Conservation (phyloP, 30 jellyfish, hydroid and myxozoan genomes). For the Hydractinia symbiolongicarpus region DNA sequence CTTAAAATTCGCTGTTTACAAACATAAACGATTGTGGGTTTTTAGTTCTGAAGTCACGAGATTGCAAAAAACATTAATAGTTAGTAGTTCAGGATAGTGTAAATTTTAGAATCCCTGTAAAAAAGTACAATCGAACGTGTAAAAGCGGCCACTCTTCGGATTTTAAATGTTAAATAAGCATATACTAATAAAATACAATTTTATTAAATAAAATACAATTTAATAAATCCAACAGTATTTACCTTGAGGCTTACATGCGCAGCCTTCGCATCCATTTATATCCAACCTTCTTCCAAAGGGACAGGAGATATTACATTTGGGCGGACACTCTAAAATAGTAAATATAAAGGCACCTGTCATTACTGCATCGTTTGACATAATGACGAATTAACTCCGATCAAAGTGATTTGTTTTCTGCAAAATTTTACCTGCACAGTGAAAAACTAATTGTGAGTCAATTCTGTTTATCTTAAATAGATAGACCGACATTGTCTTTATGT, state of each 20-base stretch:
- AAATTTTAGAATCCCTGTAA: no score
- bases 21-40: no score
- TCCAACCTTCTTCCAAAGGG: constrained; percentile 30
- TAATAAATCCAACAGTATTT: not conserved
- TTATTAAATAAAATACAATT: not conserved
- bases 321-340: constrained; percentile 7
- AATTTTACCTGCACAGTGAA: not conserved
- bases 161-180: no score
- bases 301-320: constrained; percentile 19
- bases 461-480: not conserved
- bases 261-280: constrained; percentile 20
- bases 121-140: no score
- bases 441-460: not conserved
- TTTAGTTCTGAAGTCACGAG: no score
- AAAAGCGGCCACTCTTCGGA: no score
- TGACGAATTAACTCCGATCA: not conserved
- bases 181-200: no score
- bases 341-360: not conserved
- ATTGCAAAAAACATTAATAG: no score
- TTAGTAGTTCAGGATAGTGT: no score
- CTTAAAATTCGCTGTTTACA: no score
- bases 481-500: not conserved
- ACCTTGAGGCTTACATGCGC: constrained; percentile 18
- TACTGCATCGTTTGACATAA: not conserved
- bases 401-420: not conserved